phyloP scores from a whole-genome alignment of 1,140 invertebrate genomes.

The Agrilus planipennis region DNA sequence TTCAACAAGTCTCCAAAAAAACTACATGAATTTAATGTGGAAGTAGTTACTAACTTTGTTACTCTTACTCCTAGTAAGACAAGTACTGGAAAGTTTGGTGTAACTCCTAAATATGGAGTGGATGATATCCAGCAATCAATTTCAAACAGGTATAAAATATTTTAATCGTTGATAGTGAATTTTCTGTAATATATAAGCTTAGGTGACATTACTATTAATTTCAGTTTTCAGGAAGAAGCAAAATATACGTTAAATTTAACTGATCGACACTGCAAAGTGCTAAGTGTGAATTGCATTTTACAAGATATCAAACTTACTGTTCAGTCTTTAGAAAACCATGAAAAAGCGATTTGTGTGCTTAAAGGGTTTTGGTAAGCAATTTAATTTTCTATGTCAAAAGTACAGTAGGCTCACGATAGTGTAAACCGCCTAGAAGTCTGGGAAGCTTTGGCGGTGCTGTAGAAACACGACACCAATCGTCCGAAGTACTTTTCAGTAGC shows the following conservation, averaged over 20 bases:
- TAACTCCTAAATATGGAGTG: constrained; percentile 16
- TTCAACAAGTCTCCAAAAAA: constrained; percentile 24
- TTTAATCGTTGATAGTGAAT: constrained; percentile 3
- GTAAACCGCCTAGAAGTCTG: no score
- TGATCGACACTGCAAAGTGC: constrained; percentile 36
- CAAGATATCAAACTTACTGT: constrained; percentile 29
- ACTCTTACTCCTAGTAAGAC: constrained; percentile 27
- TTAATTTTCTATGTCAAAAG: no score
- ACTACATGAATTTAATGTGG: constrained; percentile 24
- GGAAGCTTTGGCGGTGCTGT: no score
- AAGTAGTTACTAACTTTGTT: constrained; percentile 27
- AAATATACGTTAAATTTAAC: constrained; percentile 33
- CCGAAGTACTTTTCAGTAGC: no score
- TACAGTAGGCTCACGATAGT: no score
- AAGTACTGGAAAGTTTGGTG: constrained; percentile 18
- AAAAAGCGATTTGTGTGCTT: constrained; percentile 30
- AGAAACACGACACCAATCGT: no score
- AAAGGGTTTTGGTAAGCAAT: constrained; percentile 37
- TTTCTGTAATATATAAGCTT: constrained; percentile 3
- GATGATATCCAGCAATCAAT: constrained; percentile 11
- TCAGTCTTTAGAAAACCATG: constrained; percentile 25
- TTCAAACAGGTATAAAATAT: constrained; percentile 11
- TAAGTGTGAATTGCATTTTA: constrained; percentile 21
- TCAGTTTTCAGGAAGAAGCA: constrained; percentile 10
- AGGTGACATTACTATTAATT: constrained; percentile 3